Evolutionary conservation across 2,888 invertebrate genomes (phyloP).

Genomic region (Acrobasis suavella): DNA sequence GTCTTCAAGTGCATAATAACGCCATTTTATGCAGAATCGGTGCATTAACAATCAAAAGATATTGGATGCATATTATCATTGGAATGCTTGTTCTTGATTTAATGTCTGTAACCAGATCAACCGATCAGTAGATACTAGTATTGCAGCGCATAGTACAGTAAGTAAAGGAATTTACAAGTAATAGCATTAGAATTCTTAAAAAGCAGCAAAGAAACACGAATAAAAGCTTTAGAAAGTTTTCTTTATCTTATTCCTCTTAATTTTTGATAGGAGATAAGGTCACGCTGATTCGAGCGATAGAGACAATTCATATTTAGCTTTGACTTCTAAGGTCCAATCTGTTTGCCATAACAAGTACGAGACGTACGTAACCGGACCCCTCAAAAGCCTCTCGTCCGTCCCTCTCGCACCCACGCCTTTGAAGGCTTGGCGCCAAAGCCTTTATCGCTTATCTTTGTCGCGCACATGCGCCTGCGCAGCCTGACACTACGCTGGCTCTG

Average conservation of each 20-base stretch:
- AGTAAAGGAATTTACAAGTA: too few species aligned
- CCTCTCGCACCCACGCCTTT: conserved; percentile 50
- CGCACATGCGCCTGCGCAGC: conserved; percentile 60
- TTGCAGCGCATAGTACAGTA: too few species aligned
- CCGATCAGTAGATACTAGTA: too few species aligned
- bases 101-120: too few species aligned
- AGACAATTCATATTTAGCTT: conserved; percentile 56
- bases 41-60: background rate
- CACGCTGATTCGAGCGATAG: conserved; percentile 36
- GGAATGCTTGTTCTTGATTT: background rate
- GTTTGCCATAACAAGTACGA: conserved; percentile 59
- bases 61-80: background rate
- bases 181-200: background rate
- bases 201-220: background rate
- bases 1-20: conserved; percentile 6
- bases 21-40: background rate
- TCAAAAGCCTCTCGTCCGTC: conserved; percentile 64
- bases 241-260: background rate
- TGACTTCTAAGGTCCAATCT: conserved; percentile 58
- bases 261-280: conserved; percentile 23
- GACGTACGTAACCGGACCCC: conserved; percentile 76
- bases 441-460: conserved; percentile 63
- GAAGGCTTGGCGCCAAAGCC: conserved; percentile 64
- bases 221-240: conserved; percentile 15
- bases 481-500: conserved; percentile 60